Percentiles rank a stretch among this genome's conserved stretches.
Evolutionary conservation across 2,797 vertebrate genomes (phyloP).

Genomic region (Coendou prehensilis): DNA sequence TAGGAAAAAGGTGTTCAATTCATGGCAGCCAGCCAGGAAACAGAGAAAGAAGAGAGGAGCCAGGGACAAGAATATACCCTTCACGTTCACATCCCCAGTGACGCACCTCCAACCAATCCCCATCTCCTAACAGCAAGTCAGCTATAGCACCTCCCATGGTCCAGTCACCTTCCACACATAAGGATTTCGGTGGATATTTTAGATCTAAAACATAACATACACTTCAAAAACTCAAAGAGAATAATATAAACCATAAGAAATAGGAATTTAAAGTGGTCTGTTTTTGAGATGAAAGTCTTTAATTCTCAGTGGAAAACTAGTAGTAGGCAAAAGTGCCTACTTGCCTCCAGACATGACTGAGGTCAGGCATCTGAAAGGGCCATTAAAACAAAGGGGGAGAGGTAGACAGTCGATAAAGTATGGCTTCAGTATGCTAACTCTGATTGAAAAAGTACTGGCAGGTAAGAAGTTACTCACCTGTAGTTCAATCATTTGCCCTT

Average conservation of each 20-base stretch:
- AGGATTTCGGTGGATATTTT: background rate
- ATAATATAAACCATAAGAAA: background rate
- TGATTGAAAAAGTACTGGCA: background rate
- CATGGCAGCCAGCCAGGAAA: background rate
- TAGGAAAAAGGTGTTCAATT: background rate
- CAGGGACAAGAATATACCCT: background rate
- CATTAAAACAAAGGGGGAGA: background rate
- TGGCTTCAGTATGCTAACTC: background rate
- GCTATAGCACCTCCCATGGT: background rate
- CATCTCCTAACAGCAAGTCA: background rate
- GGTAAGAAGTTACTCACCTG: background rate
- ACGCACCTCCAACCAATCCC: background rate
- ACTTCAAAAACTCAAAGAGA: background rate
- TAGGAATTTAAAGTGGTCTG: background rate
- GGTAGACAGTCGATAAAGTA: background rate
- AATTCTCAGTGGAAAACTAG: background rate
- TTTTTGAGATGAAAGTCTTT: background rate
- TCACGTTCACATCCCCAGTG: background rate
- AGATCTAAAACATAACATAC: background rate
- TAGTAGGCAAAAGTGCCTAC: background rate
- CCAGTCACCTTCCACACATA: background rate
- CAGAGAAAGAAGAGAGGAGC: background rate
- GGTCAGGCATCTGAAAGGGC: background rate
- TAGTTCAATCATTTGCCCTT: background rate
- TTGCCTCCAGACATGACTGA: background rate